Conservation (phyloP, 64 coral and sea anemone species). For the Montipora foliosa region DNA sequence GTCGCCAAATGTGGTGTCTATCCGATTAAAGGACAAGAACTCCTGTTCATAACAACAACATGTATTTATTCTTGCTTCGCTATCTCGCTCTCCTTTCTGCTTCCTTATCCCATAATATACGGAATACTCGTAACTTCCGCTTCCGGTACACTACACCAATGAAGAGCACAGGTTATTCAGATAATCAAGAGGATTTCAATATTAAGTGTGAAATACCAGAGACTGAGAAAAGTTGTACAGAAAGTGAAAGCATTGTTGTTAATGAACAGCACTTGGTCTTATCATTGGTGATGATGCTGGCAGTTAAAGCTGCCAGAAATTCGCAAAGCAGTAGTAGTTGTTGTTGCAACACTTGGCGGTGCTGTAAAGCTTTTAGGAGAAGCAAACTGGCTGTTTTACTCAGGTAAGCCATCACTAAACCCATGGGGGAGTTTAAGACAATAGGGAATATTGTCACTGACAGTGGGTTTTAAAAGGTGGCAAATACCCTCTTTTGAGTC, state of each 20-base stretch:
- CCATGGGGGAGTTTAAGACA: too few relatives aligned
- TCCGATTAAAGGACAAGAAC: too few relatives aligned
- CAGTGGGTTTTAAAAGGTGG: too few relatives aligned
- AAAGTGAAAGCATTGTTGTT: not conserved
- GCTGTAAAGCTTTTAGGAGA: not conserved
- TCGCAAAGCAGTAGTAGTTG: not conserved
- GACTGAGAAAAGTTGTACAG: not conserved
- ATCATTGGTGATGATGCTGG: not conserved
- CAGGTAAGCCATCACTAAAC: not conserved
- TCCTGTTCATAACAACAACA: too few relatives aligned
- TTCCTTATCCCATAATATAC: too few relatives aligned
- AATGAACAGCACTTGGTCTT: not conserved
- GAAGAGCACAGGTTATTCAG: slow-evolving; percentile 4
- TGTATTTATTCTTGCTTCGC: too few relatives aligned
- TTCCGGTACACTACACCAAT: too few relatives aligned
- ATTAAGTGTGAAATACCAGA: not conserved
- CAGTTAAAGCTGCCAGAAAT: not conserved
- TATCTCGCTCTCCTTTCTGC: too few relatives aligned
- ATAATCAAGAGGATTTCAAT: slow-evolving; percentile 22
- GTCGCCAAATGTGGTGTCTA: too few relatives aligned
- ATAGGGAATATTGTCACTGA: too few relatives aligned
- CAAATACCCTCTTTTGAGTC: too few relatives aligned
- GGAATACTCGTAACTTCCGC: too few relatives aligned
- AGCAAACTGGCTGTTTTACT: slow-evolving; percentile 17
- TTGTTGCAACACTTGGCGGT: not conserved